Percentiles rank a stretch among this genome's conserved stretches.
These are phyloP conservation scores for Micropterix aruncella DNA, from an alignment of 2,888 invertebrate genomes.

Conservation along the genomic window DNA sequence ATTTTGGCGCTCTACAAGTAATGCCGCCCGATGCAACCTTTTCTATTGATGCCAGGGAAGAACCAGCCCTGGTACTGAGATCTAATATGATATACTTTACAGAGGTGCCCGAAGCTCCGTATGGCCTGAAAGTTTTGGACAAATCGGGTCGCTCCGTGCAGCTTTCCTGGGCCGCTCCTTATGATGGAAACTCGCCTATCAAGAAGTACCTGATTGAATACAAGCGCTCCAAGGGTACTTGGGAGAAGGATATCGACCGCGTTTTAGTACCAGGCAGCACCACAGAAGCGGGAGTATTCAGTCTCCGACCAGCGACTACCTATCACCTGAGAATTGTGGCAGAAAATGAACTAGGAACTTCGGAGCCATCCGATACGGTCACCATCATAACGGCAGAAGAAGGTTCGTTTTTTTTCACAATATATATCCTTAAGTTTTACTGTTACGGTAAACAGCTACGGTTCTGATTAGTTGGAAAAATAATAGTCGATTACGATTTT, in stretches of 20 bases:
- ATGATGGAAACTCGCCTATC: constrained; percentile 83
- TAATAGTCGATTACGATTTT: no score
- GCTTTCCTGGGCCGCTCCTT: constrained; percentile 84
- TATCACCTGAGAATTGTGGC: constrained; percentile 89
- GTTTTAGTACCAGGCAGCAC: constrained; percentile 83
- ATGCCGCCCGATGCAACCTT: no score
- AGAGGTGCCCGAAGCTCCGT: constrained; percentile 83
- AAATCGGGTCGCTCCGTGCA: constrained; percentile 85
- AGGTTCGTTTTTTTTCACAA: constrained; percentile 36
- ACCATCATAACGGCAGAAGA: constrained; percentile 94
- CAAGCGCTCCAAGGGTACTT: constrained; percentile 69
- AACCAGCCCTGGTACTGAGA: no score
- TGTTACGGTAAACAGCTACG: no score
- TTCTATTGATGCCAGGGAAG: no score
- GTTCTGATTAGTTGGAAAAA: no score
- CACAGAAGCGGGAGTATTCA: constrained; percentile 79
- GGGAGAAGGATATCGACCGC: constrained; percentile 76
- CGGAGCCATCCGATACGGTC: constrained; percentile 83
- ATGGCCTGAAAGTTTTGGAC: constrained; percentile 77
- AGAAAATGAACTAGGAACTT: constrained; percentile 87
- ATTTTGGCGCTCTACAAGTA: no score
- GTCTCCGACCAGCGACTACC: constrained; percentile 78
- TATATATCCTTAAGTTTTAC: no score
- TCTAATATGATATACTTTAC: constrained; percentile 15
- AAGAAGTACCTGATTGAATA: constrained; percentile 84